Base-by-base conservation (phyloP, 1,140 invertebrate species). In the Arctopsyche grandis region DNA sequence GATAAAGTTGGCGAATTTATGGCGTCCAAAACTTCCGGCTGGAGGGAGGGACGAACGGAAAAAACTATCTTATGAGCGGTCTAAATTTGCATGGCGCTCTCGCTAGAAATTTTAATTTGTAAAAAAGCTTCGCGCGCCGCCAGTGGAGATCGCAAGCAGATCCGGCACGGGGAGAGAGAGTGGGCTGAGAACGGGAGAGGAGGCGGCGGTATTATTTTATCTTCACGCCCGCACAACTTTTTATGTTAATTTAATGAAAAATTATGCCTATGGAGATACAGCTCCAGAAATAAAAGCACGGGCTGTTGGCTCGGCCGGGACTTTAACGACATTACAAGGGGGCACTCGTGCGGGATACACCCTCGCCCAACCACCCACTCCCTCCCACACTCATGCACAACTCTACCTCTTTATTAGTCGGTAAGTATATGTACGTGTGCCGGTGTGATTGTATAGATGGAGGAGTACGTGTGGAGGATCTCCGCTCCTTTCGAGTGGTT, bases 241-340 rank as follows among this genome's bases (percentile, higher is more conserved):
- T 83, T 83, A 83, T 83, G 82, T 83, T 83, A 83, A 83, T 83
- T 80, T 83, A 83, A 83, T 83, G 82, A 83, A 83, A 83, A 83
- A 83, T 83, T 83, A 83, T 83, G 82, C 82, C 82, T 79, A 79
- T 78, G 80, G 77, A 83, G 82, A 83, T 83, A 79, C 76, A 76
- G 79, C 48, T 80, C 74, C 75, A 79, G 81, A 80, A 82, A 82
- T 82, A 82, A 82, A 82, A 80, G 81, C 81, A 82, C 81, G 81
- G 78, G 78, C 78, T 82, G 81, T 82, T 82, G 78, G 81, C 75
- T 78, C 58, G 81, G 69, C 48, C 70, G 79, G 80, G 81, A 78
- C 81, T 82, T 82, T 82, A 82, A 82, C 81, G 81, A 82, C 81
- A 80, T 82, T 80, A 82, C 80, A 79, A 81, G 80, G 80, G 74